phyloP scores from a whole-genome alignment of 2,113 vertebrate genomes.

The Ceratotherium simum region DNA sequence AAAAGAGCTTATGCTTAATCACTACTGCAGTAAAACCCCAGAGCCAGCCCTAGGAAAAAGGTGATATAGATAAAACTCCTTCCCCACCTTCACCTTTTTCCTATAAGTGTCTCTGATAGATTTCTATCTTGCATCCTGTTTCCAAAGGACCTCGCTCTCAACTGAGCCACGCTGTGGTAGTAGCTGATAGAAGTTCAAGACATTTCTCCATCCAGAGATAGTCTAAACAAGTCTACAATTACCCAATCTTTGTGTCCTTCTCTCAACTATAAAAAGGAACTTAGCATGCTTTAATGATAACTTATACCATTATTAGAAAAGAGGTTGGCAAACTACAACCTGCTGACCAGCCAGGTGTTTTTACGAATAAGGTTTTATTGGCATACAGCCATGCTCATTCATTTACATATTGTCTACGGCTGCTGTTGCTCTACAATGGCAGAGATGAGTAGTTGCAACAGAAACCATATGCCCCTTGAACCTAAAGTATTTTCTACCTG shows the following conservation, averaged over 20 bases:
- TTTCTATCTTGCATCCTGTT: background rate
- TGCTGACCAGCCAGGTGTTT: background rate
- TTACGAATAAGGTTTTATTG: conserved; percentile 28
- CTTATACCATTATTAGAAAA: background rate
- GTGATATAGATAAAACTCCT: background rate
- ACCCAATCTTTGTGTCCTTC: background rate
- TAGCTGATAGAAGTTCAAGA: background rate
- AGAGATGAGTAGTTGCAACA: background rate
- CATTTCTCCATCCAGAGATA: background rate
- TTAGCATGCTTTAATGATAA: background rate
- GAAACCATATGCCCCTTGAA: background rate
- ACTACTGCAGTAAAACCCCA: background rate
- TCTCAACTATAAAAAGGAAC: background rate
- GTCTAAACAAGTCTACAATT: background rate
- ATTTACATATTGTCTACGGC: background rate
- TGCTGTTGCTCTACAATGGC: background rate
- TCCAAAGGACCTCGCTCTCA: background rate
- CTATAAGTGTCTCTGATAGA: background rate
- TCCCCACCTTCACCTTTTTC: background rate
- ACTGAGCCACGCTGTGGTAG: background rate
- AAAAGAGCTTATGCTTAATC: conserved; percentile 12
- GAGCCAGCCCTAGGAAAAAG: background rate
- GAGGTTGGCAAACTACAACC: background rate
- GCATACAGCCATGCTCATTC: background rate
- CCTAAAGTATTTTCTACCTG: background rate